Conservation (phyloP, 2,113 vertebrate species). For the Xiphias gladius region DNA sequence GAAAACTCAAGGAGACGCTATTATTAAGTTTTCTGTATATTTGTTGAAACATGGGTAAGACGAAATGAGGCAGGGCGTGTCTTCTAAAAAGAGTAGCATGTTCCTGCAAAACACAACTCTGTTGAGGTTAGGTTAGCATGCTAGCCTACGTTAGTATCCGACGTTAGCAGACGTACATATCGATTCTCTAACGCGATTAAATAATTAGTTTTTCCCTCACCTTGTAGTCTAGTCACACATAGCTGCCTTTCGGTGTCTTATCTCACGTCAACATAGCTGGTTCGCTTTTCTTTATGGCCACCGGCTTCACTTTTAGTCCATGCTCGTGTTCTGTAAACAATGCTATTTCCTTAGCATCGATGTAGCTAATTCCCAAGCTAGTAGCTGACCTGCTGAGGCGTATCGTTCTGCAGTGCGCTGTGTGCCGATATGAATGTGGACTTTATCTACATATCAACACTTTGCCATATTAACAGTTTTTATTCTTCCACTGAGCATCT, state of each 20-base stretch:
- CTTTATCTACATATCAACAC: too few relatives aligned
- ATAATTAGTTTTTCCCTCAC: background rate
- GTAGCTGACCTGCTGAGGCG: background rate
- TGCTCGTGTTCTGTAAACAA: slow-evolving; percentile 25
- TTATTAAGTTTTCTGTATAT: background rate
- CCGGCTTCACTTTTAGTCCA: slow-evolving; percentile 7
- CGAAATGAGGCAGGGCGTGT: fast-evolving
- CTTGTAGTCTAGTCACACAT: slow-evolving; percentile 10
- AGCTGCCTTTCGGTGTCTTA: slow-evolving; percentile 1
- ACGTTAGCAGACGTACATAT: background rate
- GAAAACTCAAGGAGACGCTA: background rate
- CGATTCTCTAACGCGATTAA: background rate
- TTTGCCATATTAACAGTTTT: background rate
- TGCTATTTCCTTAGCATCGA: slow-evolving; percentile 75
- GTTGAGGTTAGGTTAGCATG: slow-evolving; percentile 39
- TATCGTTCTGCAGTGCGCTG: background rate
- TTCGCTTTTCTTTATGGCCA: background rate
- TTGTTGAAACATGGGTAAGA: background rate
- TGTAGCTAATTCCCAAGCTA: slow-evolving; percentile 47
- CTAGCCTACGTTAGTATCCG: background rate
- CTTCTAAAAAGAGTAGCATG: too few relatives aligned
- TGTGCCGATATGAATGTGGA: background rate
- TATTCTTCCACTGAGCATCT: background rate
- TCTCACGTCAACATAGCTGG: slow-evolving; percentile 33
- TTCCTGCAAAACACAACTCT: too few relatives aligned